Percentiles rank a stretch among this genome's conserved stretches.
These are phyloP conservation scores for Nomada ruficornis DNA, from an alignment of 2,888 invertebrate species.

Conservation along the genomic window DNA sequence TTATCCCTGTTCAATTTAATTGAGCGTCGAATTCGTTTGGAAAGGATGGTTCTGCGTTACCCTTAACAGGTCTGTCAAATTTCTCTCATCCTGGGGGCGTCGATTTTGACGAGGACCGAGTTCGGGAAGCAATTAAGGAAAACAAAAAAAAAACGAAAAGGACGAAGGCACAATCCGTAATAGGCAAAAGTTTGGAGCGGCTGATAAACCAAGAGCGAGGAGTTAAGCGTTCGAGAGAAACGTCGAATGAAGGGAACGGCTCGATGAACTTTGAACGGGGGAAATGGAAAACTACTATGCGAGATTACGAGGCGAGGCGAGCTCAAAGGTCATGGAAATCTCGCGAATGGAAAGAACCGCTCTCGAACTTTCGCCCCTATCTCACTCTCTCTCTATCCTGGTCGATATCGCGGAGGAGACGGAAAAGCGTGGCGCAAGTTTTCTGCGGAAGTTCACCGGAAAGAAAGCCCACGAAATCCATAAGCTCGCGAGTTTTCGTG, in stretches of 20 bases:
- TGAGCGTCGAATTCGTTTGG: no score
- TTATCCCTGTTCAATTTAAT: no score
- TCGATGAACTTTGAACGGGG: constrained; percentile 26
- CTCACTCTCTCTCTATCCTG: background rate
- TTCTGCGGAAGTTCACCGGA: constrained; percentile 15
- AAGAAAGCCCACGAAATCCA: constrained; percentile 27
- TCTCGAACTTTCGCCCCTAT: constrained; percentile 23
- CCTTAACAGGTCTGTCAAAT: no score
- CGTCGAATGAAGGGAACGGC: constrained; percentile 18
- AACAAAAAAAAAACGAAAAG: background rate
- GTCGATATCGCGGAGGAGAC: background rate
- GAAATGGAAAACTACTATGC: constrained; percentile 46
- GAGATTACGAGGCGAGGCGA: constrained; percentile 40
- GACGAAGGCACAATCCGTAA: background rate
- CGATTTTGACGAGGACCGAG: background rate
- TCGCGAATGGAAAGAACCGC: constrained; percentile 38
- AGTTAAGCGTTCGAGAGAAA: constrained; percentile 6
- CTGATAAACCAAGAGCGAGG: constrained; percentile 27
- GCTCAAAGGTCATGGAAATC: constrained; percentile 58
- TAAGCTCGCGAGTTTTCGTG: constrained; percentile 48
- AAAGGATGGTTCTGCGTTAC: no score
- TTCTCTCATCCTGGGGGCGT: background rate
- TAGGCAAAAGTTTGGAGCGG: constrained; percentile 4
- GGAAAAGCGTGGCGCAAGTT: background rate
- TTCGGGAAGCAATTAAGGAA: constrained; percentile 4